Base-by-base conservation (phyloP, 1,140 invertebrate species). In the Heliothis subflexa region DNA sequence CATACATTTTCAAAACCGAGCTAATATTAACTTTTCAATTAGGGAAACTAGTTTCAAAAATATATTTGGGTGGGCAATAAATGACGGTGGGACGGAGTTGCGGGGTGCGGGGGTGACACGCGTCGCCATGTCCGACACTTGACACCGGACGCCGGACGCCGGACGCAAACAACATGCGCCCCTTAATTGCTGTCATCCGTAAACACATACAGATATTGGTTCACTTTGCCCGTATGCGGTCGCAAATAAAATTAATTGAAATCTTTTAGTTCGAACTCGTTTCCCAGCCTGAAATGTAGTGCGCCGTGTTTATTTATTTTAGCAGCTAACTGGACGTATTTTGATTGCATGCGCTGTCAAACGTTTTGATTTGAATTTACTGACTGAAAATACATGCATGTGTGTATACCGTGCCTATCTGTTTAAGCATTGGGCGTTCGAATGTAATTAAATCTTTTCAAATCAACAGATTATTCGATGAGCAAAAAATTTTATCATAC, bases 171-270 rank as follows among this genome's bases (percentile, higher is more conserved):
- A 86, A 83, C 84, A 80, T 81, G 78, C 77, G 72, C 81, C 81
- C 84, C 85, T 84, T 89, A 89, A 89, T 89, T 89, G 86, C 86
- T 86, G 87, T 81, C 85, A 83, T 81, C 79, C 78, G 78, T 76
- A 80, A 80, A 78, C 74, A 81, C 70, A 82, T 54, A 76, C 73
- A 76, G 47, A 66, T 72, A 76, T 76, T 76, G 47, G 47, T 64
- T 50, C 57, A 64, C 49, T 76, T 52, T 64, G 33, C n/a, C 3
- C 9, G 49, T 47, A 66, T 47, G 40, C 13, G 40, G 62, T 66
- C 61, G 73, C 59, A 76, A 76, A 66, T 66, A 54, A 52, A 66
- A 78, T 59, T 70, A 72, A 76, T 68, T 68, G n/a, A 55, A 49
- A 59, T 62, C 16, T 40, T 57, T 52, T 72, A 57, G 52, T 18